Percentiles rank a stretch among this genome's conserved stretches.
phyloP scores from a whole-genome alignment of 2,888 invertebrate species.

The Cryptophagus acutangulus region DNA sequence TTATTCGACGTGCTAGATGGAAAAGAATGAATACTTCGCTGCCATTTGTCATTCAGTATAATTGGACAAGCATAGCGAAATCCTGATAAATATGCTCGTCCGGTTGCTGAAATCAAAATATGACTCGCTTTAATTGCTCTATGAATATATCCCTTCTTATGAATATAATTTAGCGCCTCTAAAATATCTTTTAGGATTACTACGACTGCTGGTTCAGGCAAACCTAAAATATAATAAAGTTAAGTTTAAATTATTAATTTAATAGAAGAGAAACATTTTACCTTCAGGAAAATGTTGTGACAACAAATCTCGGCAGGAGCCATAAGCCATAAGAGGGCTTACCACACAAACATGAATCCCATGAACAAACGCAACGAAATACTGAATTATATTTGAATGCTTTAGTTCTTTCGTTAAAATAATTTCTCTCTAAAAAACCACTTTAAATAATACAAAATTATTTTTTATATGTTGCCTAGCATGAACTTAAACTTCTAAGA shows the following conservation, averaged over 20 bases:
- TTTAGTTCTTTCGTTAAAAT: slow-evolving; percentile 69
- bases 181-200: slow-evolving; percentile 75
- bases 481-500: too few species aligned
- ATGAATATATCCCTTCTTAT: slow-evolving; percentile 79
- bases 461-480: too few species aligned
- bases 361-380: slow-evolving; percentile 70
- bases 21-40: slow-evolving; percentile 67
- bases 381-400: slow-evolving; percentile 73
- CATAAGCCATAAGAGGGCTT: slow-evolving; percentile 78
- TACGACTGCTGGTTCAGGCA: slow-evolving; percentile 77
- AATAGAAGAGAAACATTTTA: slow-evolving; percentile 17
- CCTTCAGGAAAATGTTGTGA: slow-evolving; percentile 65
- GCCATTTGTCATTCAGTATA: slow-evolving; percentile 66
- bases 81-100: slow-evolving; percentile 70
- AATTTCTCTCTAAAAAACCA: slow-evolving; percentile 67
- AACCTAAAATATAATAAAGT: slow-evolving; percentile 57
- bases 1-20: slow-evolving; percentile 66
- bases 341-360: slow-evolving; percentile 75
- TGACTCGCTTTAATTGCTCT: slow-evolving; percentile 82
- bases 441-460: slow-evolving; percentile 7
- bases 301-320: slow-evolving; percentile 77
- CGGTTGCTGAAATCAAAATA: slow-evolving; percentile 69
- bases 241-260: slow-evolving; percentile 1
- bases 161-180: slow-evolving; percentile 77
- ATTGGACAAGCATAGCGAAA: slow-evolving; percentile 73